These are phyloP conservation scores for Mycteria americana DNA, from an alignment of 2,797 vertebrate genomes.

Conservation along the genomic window DNA sequence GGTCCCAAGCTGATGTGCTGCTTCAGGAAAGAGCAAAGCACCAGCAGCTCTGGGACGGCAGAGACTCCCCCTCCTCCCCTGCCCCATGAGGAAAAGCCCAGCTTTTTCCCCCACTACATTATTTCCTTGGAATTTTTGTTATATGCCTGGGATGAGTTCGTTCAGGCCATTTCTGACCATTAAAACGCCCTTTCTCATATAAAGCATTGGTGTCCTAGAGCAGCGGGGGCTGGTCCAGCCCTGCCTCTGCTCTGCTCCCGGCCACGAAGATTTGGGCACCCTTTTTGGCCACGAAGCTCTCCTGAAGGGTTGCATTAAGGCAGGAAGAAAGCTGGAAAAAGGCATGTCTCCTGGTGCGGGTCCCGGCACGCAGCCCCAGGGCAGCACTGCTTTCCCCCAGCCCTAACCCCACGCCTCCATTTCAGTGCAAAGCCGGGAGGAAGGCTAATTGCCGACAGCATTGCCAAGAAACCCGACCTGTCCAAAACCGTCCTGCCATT, in stretches of 20 bases:
- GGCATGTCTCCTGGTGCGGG: not conserved
- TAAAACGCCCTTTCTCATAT: not conserved
- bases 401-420: not conserved
- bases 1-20: not conserved
- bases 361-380: rapidly evolving
- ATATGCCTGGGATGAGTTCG: rapidly evolving
- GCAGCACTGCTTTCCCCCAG: not conserved
- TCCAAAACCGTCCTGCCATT: not conserved
- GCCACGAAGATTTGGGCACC: not conserved
- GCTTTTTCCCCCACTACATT: not conserved
- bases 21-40: not conserved
- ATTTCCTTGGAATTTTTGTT: not conserved
- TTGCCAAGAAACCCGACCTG: not conserved
- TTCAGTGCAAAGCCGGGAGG: not conserved
- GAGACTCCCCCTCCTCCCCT: not conserved
- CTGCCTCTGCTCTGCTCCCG: not conserved
- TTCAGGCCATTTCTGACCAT: not conserved
- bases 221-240: not conserved
- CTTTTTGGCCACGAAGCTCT: not conserved
- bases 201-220: not conserved
- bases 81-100: rapidly evolving
- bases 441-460: not conserved
- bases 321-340: not conserved
- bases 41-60: not conserved
- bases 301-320: not conserved